Conservation (phyloP, 2,888 invertebrate genomes). For the Drosophila hawaiiensis region DNA sequence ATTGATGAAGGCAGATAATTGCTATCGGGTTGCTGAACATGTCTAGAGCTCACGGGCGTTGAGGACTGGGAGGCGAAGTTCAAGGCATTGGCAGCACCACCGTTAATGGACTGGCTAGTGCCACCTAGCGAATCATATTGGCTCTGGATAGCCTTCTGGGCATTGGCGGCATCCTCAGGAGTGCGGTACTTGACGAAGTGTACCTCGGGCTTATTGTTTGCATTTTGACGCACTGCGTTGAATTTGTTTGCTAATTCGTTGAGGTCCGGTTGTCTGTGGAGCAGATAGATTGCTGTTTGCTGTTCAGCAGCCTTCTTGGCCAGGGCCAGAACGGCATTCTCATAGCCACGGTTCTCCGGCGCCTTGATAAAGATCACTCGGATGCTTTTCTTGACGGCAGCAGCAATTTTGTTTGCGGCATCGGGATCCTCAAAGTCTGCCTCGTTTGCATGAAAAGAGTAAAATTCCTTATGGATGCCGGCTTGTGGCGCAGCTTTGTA, state of each 20-base stretch:
- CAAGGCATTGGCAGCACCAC: slow-evolving; percentile 77
- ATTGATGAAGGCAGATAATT: slow-evolving; percentile 74
- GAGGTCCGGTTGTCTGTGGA: slow-evolving; percentile 77
- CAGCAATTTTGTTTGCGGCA: slow-evolving; percentile 59
- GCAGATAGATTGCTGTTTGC: slow-evolving; percentile 78
- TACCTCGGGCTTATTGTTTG: slow-evolving; percentile 73
- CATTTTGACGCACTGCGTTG: slow-evolving; percentile 67
- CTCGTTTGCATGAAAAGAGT: slow-evolving; percentile 74
- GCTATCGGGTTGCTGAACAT: slow-evolving; percentile 53
- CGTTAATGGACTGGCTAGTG: slow-evolving; percentile 61
- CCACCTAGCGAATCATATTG: slow-evolving; percentile 77
- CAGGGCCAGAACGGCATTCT: slow-evolving; percentile 74
- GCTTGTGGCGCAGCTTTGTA: slow-evolving; percentile 55
- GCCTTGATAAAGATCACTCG: slow-evolving; percentile 79
- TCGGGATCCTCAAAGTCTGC: slow-evolving; percentile 70
- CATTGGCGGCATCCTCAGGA: slow-evolving; percentile 75
- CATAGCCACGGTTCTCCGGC: slow-evolving; percentile 78
- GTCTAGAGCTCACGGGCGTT: slow-evolving; percentile 46
- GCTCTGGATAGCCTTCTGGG: slow-evolving; percentile 74
- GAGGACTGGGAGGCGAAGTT: slow-evolving; percentile 78
- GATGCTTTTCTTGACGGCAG: slow-evolving; percentile 70
- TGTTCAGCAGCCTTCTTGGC: slow-evolving; percentile 80
- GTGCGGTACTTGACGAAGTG: slow-evolving; percentile 82
- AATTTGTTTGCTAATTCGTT: slow-evolving; percentile 75
- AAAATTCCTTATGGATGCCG: slow-evolving; percentile 76